These are phyloP conservation scores for Drosophila insularis DNA, from an alignment of 1,140 invertebrate species.

Conservation along the genomic window DNA sequence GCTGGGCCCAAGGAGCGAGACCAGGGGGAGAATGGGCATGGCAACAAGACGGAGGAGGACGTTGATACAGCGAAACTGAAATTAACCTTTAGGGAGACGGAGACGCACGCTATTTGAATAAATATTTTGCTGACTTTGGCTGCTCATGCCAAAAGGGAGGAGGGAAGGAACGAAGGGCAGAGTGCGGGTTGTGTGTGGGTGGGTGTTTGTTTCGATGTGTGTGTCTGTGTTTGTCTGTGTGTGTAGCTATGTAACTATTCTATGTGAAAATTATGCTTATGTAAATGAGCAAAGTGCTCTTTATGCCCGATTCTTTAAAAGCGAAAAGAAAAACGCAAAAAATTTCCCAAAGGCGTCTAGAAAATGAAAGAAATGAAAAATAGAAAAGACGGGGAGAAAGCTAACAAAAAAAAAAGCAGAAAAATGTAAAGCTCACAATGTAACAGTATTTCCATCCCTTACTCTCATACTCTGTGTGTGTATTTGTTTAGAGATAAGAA, in stretches of 20 bases:
- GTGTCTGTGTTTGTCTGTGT: constrained; percentile 29
- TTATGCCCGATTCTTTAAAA: constrained; percentile 44
- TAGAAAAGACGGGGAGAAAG: constrained; percentile 6
- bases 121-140: constrained; percentile 79
- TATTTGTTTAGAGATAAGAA: constrained; percentile 33
- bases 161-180: not conserved
- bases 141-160: constrained; percentile 27
- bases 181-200: constrained; percentile 17
- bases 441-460: constrained; percentile 69
- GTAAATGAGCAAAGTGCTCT: constrained; percentile 67
- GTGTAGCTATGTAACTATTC: constrained; percentile 73
- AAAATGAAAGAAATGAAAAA: constrained; percentile 20
- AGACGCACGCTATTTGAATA: constrained; percentile 75
- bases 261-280: constrained; percentile 81
- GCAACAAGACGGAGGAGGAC: constrained; percentile 13
- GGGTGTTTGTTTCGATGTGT: constrained; percentile 6
- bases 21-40: not conserved
- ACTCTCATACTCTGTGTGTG: constrained; percentile 21
- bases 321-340: constrained; percentile 9
- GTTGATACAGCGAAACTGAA: constrained; percentile 68
- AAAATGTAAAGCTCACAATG: constrained; percentile 37
- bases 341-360: constrained; percentile 7
- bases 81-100: constrained; percentile 72
- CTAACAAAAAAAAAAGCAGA: too few relatives aligned
- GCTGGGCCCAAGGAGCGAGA: too few relatives aligned